Evolutionary conservation across 1,140 invertebrate species (phyloP), one percentile per base, ranked within the genome.

Genomic region (Drosophila insularis): DNA sequence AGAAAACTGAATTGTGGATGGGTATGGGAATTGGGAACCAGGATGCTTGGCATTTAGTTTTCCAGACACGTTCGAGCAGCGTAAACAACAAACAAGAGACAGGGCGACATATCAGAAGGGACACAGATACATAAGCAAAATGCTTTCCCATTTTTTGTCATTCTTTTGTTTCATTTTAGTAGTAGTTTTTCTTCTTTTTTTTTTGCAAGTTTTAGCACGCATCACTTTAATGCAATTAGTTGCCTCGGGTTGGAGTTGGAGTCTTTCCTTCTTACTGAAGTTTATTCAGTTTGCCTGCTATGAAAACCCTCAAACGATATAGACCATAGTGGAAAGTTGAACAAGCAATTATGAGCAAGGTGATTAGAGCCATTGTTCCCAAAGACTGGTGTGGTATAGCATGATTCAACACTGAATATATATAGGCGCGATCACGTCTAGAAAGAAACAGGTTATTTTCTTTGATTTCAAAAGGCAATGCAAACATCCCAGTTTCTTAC

Each of bases 401-500:
- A 46, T 54, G 77, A 50, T 85, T 13, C 5, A 84, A 19, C 1
- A 80, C 35, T 1, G 1, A 0, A 37, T 84, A 84, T 8, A 85
- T 64, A 35, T 63, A 80, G 2, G 0, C 14, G 0, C 8, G 32
- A 1, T 73, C 77, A 2, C 21, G 43, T 1, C 81, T 85, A 14
- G 19, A 43, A 55, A 23, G n/a, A 13, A 39, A 56, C 2, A 0
- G 10, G 6, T 4, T 4, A 19, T 17, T 3, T 35, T 37, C 32
- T 35, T 27, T 1, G 4, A 43, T 7, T 39, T 39, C n/a, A 8
- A 11, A 1, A 55, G 7, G 4, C 8, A 17, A 4, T 43, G 4
- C 1, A n/a, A 13, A 4, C 1, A 27, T 27, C 2, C 27, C 19
- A 13, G n/a, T 5, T 19, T 1, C 90, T 72, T 92, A 94, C 93